These are phyloP conservation scores for Osmoderma eremita DNA, from an alignment of 2,888 invertebrate genomes.

Conservation along the genomic window DNA sequence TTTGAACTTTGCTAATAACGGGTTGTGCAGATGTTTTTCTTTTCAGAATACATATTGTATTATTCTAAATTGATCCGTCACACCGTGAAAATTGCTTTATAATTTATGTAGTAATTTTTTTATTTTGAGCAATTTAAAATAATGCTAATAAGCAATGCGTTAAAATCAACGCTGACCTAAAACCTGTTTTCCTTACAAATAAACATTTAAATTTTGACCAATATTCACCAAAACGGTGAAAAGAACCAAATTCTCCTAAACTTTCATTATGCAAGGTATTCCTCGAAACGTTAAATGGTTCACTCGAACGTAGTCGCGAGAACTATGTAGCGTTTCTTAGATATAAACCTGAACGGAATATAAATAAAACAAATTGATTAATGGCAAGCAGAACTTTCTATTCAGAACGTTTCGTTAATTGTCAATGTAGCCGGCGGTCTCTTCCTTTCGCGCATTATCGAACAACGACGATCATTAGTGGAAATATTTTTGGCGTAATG, in stretches of 20 bases:
- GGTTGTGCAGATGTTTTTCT: no score
- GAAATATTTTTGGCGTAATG: constrained; percentile 9
- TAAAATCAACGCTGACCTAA: no score
- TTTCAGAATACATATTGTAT: no score
- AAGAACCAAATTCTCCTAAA: neutral
- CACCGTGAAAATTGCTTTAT: no score
- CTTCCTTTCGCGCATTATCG: constrained; percentile 11
- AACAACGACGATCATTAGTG: constrained; percentile 9
- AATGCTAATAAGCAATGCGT: no score
- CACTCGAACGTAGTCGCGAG: neutral
- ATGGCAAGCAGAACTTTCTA: constrained; percentile 26
- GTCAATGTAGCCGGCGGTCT: constrained; percentile 4
- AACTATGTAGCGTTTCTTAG: neutral
- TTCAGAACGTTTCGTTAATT: constrained; percentile 3
- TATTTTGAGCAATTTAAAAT: no score
- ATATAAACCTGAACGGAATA: constrained; percentile 8
- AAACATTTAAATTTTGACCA: no score
- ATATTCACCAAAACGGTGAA: no score
- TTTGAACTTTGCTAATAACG: no score
- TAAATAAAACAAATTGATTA: constrained; percentile 15
- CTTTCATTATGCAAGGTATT: neutral
- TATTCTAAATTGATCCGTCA: no score
- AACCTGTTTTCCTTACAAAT: no score
- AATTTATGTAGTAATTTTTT: no score
- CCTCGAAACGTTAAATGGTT: neutral